Conservation (phyloP, 2,888 invertebrate species). For the Dasypogon diadema region DNA sequence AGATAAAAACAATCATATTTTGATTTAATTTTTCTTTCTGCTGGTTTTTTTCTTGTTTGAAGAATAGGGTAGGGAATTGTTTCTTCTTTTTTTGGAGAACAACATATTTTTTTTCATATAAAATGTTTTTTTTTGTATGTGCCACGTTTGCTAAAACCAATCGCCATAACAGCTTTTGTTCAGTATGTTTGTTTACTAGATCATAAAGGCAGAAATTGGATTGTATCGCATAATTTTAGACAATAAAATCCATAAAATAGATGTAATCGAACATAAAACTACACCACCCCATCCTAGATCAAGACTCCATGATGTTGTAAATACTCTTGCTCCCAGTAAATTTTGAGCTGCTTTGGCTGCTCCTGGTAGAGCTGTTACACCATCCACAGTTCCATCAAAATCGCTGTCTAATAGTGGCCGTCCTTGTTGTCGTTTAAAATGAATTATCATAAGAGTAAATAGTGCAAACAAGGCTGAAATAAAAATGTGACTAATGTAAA, state of each 20-base stretch:
- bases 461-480: constrained; percentile 86
- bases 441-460: constrained; percentile 92
- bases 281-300: constrained; percentile 91
- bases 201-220: constrained; percentile 80
- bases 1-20: constrained; percentile 1
- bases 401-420: constrained; percentile 74
- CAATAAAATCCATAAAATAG: constrained; percentile 86
- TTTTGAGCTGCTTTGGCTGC: constrained; percentile 71
- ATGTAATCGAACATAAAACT: constrained; percentile 83
- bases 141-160: too few species aligned
- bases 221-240: constrained; percentile 93
- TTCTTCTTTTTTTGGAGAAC: neutral
- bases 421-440: constrained; percentile 86
- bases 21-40: neutral
- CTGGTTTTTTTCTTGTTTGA: neutral
- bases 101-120: neutral
- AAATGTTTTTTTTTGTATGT: neutral
- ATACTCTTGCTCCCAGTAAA: constrained; percentile 78
- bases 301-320: constrained; percentile 85
- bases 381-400: constrained; percentile 78
- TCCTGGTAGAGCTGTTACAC: constrained; percentile 73
- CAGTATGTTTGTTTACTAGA: constrained; percentile 66
- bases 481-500: neutral
- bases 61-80: neutral
- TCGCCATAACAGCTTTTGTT: neutral